Base-by-base conservation (phyloP, 2,113 vertebrate genomes). In the Hemichromis elongatus region DNA sequence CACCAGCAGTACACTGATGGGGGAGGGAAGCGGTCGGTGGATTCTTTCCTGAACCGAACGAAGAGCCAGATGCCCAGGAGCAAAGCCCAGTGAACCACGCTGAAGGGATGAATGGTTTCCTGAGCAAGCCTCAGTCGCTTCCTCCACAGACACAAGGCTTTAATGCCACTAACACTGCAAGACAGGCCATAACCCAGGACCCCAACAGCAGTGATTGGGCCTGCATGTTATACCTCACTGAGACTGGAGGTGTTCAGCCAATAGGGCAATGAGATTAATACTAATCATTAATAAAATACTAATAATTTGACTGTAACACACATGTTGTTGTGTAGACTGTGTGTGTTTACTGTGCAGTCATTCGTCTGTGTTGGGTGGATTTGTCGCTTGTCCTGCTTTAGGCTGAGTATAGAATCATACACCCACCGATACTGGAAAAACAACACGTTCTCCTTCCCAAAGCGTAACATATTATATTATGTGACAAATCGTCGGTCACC, bases 1-100 rank as follows among this genome's bases (percentile, higher is more conserved):
- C 21, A 81, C 61, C 79, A 75, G 82, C 78, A 40, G 80, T 26
- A 79, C 66, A 14, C 30, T 42, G 68, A 80, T 18, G 45, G 70
- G 63, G 35, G 77, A 54, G 80, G 81, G 52, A 30, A 56, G 26
- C 5, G 5, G 63, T 63, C 21, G 55, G 56, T 50, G 33, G 82
- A 82, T 18, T 87, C 83, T 85, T 93, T 92, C 89, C 92, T 88
- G 84, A 86, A 88, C 19, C 66, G 77, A 92, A 81, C 37, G 7
- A 70, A 63, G 83, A 90, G 42, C 83, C 90, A 88, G 89, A 88
- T 92, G 89, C 83, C 86, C 9, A 66, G 77, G 33, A 75, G 50
- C 42, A 53, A 86, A 82, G 90, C 88, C 81, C 77, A 73, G 54
- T 24, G 66, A 63, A 84, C 82, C 40, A 10, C 6, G 33, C 28